Conservation (phyloP, 1,140 invertebrate genomes). For the Tachypleus tridentatus region DNA sequence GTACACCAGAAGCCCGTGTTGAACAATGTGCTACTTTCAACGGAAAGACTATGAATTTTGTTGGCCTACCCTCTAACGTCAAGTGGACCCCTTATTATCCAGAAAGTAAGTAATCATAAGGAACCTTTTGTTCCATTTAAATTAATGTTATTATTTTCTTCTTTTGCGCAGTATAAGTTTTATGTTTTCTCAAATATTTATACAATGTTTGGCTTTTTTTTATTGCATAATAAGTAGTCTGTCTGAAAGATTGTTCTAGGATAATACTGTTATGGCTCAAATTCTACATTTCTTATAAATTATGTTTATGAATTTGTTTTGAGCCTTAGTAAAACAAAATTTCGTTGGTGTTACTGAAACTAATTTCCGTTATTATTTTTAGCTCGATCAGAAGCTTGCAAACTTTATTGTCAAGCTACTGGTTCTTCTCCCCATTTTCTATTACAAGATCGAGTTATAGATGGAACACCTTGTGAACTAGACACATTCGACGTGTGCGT, state of each 20-base stretch:
- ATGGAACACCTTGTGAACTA: constrained; percentile 78
- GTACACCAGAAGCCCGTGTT: constrained; percentile 47
- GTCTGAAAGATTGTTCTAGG: constrained; percentile 24
- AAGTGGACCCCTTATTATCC: constrained; percentile 75
- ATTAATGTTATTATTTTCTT: not conserved
- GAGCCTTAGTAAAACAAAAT: too few species aligned
- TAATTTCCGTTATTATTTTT: constrained; percentile 23
- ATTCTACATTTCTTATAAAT: too few species aligned
- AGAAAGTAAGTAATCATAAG: constrained; percentile 41
- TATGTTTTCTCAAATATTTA: constrained; percentile 6
- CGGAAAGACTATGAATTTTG: constrained; percentile 48
- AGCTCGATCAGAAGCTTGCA: constrained; percentile 59
- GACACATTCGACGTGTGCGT: constrained; percentile 72
- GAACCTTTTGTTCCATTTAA: not conserved
- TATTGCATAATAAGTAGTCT: constrained; percentile 20
- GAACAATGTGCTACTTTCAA: constrained; percentile 66
- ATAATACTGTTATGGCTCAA: too few species aligned
- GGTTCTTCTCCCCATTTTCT: constrained; percentile 58
- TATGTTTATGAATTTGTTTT: too few species aligned
- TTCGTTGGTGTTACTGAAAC: too few species aligned
- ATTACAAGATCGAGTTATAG: constrained; percentile 63
- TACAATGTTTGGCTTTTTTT: constrained; percentile 8
- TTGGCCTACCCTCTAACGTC: constrained; percentile 50
- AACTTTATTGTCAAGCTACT: constrained; percentile 63
- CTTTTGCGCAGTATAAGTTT: not conserved